Percentiles rank a stretch among this genome's conserved stretches.
phyloP scores from a whole-genome alignment of 2,113 vertebrate species.

The Rhynchomys soricoides region DNA sequence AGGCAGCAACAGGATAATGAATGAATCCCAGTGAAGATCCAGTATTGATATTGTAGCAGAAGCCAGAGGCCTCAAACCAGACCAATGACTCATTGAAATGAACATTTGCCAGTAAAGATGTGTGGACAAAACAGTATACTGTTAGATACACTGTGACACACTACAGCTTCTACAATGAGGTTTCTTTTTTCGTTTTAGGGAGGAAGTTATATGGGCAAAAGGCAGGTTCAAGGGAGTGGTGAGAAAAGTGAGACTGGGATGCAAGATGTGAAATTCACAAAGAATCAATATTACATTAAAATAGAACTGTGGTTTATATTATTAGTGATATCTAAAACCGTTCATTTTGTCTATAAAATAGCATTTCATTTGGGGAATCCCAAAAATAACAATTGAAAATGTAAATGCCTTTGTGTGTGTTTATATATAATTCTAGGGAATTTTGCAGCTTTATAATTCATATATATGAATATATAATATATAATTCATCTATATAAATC shows the following conservation, averaged over 20 bases:
- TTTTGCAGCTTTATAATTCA: too few relatives aligned
- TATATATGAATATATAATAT: too few relatives aligned
- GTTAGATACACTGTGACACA: not conserved
- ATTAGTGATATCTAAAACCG: not conserved
- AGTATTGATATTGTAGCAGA: not conserved
- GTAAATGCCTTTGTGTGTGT: not conserved
- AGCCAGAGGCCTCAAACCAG: not conserved
- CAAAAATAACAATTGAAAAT: not conserved
- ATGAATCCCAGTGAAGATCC: not conserved
- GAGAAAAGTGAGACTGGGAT: not conserved
- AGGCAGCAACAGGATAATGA: not conserved
- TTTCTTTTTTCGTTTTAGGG: not conserved
- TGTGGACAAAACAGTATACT: not conserved
- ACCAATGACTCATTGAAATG: not conserved
- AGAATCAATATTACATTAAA: not conserved
- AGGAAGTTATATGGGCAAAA: not conserved
- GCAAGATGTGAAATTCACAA: not conserved
- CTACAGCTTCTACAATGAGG: not conserved
- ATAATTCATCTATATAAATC: not conserved
- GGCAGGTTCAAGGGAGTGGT: not conserved
- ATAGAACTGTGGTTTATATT: not conserved
- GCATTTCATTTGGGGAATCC: not conserved
- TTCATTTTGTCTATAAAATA: not conserved
- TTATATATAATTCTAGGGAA: too few relatives aligned
- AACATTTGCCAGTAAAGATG: not conserved